Evolutionary conservation across 1,140 invertebrate species (phyloP).

Genomic region (Sinella curviseta): DNA sequence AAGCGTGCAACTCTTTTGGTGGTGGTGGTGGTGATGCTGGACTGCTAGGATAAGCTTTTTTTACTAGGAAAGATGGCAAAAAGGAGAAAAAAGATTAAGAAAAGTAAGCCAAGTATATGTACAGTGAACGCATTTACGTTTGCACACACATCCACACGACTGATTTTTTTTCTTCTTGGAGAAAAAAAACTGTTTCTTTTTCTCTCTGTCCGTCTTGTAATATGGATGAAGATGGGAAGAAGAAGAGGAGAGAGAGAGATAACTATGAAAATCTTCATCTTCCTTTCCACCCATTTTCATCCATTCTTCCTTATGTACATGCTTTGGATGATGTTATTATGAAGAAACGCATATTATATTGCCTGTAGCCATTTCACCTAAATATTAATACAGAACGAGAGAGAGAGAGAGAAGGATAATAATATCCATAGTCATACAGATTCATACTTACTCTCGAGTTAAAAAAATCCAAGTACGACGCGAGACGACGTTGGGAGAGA

Average conservation of each 20-base stretch:
- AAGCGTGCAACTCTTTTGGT: too few species aligned
- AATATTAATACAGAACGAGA: background rate
- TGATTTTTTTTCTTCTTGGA: background rate
- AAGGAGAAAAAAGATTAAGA: background rate
- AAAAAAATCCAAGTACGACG: too few species aligned
- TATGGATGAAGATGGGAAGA: background rate
- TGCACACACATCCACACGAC: background rate
- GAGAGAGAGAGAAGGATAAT: too few species aligned
- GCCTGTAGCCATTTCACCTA: background rate
- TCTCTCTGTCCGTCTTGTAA: background rate
- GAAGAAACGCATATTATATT: background rate
- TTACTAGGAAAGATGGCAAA: too few species aligned
- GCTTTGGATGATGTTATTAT: too few species aligned
- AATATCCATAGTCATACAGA: too few species aligned
- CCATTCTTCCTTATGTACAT: too few species aligned
- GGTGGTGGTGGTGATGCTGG: too few species aligned
- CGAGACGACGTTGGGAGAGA: too few species aligned
- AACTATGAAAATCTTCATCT: background rate
- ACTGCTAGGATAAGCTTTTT: too few species aligned
- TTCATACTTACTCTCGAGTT: too few species aligned
- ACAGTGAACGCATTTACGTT: background rate
- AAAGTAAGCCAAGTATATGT: background rate
- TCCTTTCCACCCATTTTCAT: slow-evolving; percentile 17
- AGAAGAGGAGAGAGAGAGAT: slow-evolving; percentile 1
- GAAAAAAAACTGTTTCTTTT: background rate